Evolutionary conservation across 2,888 invertebrate genomes (phyloP), one percentile per base, ranked within the genome.

Genomic region (Platynereis dumerilii): DNA sequence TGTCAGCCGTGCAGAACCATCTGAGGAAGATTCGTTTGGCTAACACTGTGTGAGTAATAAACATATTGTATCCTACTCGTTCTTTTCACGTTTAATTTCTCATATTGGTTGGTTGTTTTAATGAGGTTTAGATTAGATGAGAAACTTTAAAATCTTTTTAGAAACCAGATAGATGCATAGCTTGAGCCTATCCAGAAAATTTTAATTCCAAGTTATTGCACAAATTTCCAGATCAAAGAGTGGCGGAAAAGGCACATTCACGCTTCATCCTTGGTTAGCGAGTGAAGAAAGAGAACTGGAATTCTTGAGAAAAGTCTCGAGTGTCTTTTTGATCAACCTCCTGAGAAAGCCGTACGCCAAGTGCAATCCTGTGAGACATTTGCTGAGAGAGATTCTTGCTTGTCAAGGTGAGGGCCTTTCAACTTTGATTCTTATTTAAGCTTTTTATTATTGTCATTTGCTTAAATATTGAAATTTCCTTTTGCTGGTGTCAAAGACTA

Each of bases 11-110:
- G 29, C 91, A 92, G 15, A 88, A 89, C 67, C 94, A 95, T 87
- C 91, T 94, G 85, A 92, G 92, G 79, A 90, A 91, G 78, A 92
- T 94, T 67, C 87, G 92, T 72, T 89, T 91, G 78, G 90, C 92
- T 12, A 90, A 57, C 42, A 59, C 57, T 10, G 65, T 61, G 65
- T 64, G 53, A 53, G 55, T 58, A 27, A 17, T 42, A n/a, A n/a
- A n/a, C n/a, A n/a, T n/a, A n/a, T n/a, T n/a, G n/a, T n/a, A n/a
- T n/a, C n/a, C n/a, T n/a, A n/a, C n/a, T n/a, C n/a, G n/a, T n/a
- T n/a, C n/a, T n/a, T n/a, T n/a, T n/a, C n/a, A n/a, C n/a, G n/a
- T n/a, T n/a, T n/a, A n/a, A n/a, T n/a, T n/a, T n/a, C n/a, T n/a
- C n/a, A n/a, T n/a, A n/a, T n/a, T n/a, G n/a, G n/a, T n/a, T n/a